phyloP scores from a whole-genome alignment of 2,797 vertebrate species.

The Erethizon dorsatum region DNA sequence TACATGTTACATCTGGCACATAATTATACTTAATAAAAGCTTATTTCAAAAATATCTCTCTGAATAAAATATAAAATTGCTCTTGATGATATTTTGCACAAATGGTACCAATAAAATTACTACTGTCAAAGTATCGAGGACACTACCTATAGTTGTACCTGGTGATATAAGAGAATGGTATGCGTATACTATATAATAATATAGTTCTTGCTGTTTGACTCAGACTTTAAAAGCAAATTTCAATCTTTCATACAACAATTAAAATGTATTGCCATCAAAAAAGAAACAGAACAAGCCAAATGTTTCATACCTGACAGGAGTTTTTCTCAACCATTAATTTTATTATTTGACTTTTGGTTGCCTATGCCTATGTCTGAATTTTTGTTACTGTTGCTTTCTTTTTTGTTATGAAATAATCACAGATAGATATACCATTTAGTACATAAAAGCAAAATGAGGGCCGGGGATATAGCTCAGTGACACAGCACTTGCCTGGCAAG shows the following conservation, averaged over 20 bases:
- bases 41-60: constrained; percentile 18
- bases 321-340: not conserved
- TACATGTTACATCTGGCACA: not conserved
- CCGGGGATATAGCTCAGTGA: too few relatives aligned
- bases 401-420: constrained; percentile 19
- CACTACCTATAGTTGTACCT: not conserved
- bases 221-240: not conserved
- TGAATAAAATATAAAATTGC: constrained; percentile 12
- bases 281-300: not conserved
- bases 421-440: not conserved
- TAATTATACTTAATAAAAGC: not conserved
- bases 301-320: not conserved
- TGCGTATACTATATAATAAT: not conserved
- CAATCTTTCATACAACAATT: not conserved
- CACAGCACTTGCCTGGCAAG: too few relatives aligned
- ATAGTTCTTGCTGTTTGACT: not conserved
- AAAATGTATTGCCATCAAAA: not conserved
- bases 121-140: not conserved
- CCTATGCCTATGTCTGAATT: not conserved
- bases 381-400: not conserved
- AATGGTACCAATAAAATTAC: not conserved
- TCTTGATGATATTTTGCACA: not conserved
- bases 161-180: not conserved
- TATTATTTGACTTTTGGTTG: not conserved
- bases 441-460: not conserved